Evolutionary conservation across 2,888 invertebrate species (phyloP), one percentile per base, ranked within the genome.

Genomic region (Fragum sueziense): DNA sequence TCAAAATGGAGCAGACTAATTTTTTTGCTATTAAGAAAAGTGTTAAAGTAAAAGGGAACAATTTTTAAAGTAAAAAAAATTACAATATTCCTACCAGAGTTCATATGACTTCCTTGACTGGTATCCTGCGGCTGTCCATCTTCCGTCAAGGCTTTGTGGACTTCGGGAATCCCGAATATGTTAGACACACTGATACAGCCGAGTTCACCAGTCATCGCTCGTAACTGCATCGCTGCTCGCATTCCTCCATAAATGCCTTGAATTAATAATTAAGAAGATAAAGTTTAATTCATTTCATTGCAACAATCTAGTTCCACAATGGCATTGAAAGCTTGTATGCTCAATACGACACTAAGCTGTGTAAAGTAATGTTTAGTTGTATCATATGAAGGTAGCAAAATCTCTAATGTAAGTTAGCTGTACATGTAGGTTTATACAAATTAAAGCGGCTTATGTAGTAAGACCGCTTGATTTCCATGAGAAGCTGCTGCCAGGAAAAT

Each of bases 131-230:
- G 91, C 11, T 77, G 86, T 1, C 93, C 93, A 14, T 90, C 86
- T 61, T 89, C 91, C 70, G 88, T 85, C n/a, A 93, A 79, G 0
- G 91, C 88, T 25, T 91, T 85, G 22, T 91, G 89, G 0, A 91
- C 92, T 33, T 87, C 73, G 37, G 93, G 92, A 68, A 92, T 92
- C 7, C 88, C 89, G 79, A 93, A 93, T 70, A 93, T 90, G 67
- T 91, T 90, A 2, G 93, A 92, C n/a, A 92, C 90, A 68, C 93
- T 93, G 22, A 92, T 86, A 81, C 91, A 91, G n/a, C 93, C 92
- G 1, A 93, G 79, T 80, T 93, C 93, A 6, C 90, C 90, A 4
- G 93, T 88, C 72, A 93, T 84, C 6, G 87, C 85, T 22, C 93
- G 81, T 4, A 93, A 82, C 78, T 91, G 92, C 90, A 92, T 92